phyloP scores from a whole-genome alignment of 2,888 invertebrate genomes.

The Matsumyia berberina region DNA sequence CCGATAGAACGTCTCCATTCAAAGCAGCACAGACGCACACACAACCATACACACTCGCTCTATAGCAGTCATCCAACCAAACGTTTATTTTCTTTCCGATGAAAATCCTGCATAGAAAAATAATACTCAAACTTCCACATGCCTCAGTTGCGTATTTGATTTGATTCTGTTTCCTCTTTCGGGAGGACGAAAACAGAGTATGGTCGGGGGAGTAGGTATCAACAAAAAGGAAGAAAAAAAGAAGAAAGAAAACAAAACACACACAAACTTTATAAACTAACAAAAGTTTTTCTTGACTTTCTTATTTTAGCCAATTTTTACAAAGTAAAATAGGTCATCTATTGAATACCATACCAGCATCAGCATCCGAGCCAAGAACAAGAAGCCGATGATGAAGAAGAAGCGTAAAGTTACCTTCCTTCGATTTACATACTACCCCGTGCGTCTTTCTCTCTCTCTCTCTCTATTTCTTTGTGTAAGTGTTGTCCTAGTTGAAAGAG shows the following conservation, averaged over 20 bases:
- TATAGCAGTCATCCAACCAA: slow-evolving; percentile 3
- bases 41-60: too few relatives aligned
- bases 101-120: slow-evolving; percentile 25
- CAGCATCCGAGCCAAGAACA: slow-evolving; percentile 7
- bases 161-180: slow-evolving; percentile 36
- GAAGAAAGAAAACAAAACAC: slow-evolving; percentile 20
- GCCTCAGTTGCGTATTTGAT: slow-evolving; percentile 45
- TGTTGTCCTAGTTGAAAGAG: slow-evolving; percentile 24
- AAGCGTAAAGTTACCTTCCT: slow-evolving; percentile 15
- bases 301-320: slow-evolving; percentile 32
- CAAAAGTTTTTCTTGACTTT: slow-evolving; percentile 56
- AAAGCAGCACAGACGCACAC: background rate
- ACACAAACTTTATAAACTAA: slow-evolving; percentile 57
- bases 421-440: background rate
- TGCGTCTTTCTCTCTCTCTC: background rate
- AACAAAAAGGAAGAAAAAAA: too few relatives aligned
- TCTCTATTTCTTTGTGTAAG: background rate
- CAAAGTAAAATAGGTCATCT: slow-evolving; percentile 49
- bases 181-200: slow-evolving; percentile 3
- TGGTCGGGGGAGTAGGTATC: background rate
- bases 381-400: slow-evolving; percentile 6
- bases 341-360: slow-evolving; percentile 49
- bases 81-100: slow-evolving; percentile 35
- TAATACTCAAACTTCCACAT: slow-evolving; percentile 22
- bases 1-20: background rate